phyloP scores from a whole-genome alignment of 2,113 vertebrate species.

The Campylorhamphus procurvoides region DNA sequence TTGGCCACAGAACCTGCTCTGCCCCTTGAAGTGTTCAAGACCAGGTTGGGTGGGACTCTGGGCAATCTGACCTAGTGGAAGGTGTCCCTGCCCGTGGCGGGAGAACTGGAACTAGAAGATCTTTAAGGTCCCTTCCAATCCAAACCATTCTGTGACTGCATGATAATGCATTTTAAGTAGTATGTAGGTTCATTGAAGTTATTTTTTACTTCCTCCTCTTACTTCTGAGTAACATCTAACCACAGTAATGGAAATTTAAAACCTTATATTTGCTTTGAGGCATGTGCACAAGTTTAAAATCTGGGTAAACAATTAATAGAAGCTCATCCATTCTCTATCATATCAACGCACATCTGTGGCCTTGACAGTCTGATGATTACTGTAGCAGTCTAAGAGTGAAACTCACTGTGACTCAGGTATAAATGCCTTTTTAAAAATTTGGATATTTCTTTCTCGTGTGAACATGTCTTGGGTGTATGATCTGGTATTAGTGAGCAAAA shows the following conservation, averaged over 20 bases:
- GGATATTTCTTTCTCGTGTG: neutral
- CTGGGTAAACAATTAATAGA: neutral
- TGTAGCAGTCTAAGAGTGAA: neutral
- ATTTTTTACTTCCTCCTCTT: slow-evolving; percentile 34
- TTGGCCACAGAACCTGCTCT: neutral
- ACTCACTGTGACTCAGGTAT: neutral
- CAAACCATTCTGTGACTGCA: neutral
- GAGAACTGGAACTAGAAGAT: neutral
- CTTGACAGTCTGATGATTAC: neutral
- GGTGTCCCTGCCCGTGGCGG: neutral
- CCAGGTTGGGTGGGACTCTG: neutral
- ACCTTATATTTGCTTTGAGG: neutral
- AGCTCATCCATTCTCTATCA: neutral
- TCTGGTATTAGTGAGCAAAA: neutral
- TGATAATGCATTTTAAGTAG: neutral
- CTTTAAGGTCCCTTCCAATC: neutral
- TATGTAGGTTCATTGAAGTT: neutral
- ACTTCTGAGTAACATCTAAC: slow-evolving; percentile 18
- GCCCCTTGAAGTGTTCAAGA: neutral
- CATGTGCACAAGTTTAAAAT: neutral
- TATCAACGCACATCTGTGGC: neutral
- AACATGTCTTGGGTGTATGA: neutral
- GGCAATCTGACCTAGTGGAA: neutral
- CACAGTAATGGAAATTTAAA: neutral
- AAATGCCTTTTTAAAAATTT: neutral